phyloP scores from a whole-genome alignment of 2,888 invertebrate genomes.

The Drosophila dives region DNA sequence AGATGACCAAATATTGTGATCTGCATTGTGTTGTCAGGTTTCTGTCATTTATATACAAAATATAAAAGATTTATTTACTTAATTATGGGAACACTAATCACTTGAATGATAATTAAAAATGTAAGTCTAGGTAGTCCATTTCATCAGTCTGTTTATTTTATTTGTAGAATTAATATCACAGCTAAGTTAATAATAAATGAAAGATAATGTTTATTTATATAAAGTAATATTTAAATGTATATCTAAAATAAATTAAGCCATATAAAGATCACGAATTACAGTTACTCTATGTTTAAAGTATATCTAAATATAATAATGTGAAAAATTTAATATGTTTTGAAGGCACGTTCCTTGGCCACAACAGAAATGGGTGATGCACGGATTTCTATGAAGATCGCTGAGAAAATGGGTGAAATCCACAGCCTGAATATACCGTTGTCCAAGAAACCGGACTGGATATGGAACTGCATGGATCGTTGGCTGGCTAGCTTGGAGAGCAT shows the following conservation, averaged over 20 bases:
- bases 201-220: neutral
- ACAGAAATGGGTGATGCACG: conserved; percentile 92
- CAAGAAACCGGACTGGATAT: conserved; percentile 98
- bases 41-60: neutral
- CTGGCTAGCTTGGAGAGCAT: conserved; percentile 86
- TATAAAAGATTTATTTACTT: neutral
- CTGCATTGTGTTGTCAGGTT: neutral
- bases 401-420: conserved; percentile 97
- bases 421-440: conserved; percentile 96
- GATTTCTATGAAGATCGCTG: conserved; percentile 94
- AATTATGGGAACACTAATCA: too few species aligned
- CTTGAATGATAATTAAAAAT: too few species aligned
- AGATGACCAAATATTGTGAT: neutral
- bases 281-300: neutral
- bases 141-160: too few species aligned
- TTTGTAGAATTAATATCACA: too few species aligned
- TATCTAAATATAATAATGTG: neutral
- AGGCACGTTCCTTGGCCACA: conserved; percentile 94
- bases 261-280: neutral
- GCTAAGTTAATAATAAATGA: too few species aligned
- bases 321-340: conserved; percentile 43
- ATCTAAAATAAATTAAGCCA: neutral
- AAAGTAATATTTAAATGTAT: neutral
- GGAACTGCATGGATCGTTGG: conserved; percentile 95
- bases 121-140: too few species aligned